Evolutionary conservation across 2,888 invertebrate genomes (phyloP), one percentile per base, ranked within the genome.

Genomic region (Drosophila mercatorum): DNA sequence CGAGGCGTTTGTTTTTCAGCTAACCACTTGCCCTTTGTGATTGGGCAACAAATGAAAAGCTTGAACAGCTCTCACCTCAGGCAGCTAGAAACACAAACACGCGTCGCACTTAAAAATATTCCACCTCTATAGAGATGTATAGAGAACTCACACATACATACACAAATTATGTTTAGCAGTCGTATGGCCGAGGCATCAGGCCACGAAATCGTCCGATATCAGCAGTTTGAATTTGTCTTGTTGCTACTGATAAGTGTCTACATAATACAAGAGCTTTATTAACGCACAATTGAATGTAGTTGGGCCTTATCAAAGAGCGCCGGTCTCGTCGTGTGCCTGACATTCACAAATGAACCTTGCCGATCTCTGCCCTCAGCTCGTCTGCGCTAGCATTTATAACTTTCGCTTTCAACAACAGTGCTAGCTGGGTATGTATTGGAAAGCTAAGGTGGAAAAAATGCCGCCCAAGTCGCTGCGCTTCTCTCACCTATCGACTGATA

Each of bases 331-430:
- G 65, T 47, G 52, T 60, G 60, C 43, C 51, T 60, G 65, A 40
- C 56, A 64, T 49, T 58, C 63, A 52, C 69, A 53, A 71, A 61
- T 81, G 65, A 78, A 67, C 75, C 40, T 47, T 38, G 41, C 65
- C 56, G 68, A 57, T 22, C 66, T 26, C 57, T 56, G 28, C 41
- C 12, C 22, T 38, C 5, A 14, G 17, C 22, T 38, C 38, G 17
- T 8, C 38, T 38, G 26, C 38, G 14, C 26, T 40, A 40, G 31
- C 17, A 46, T 38, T 74, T 51, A 72, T 69, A 72, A 82, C 86
- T 86, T 86, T 86, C 84, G 82, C 75, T 86, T 81, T 82, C 69
- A 36, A 47, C 58, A 55, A 40, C 22, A 60, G 51, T 56, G 57
- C 58, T 6, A 53, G 34, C 10, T 34, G 2, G 44, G 28, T 55